Percentiles rank a stretch among this genome's conserved stretches.
phyloP scores from a whole-genome alignment of 1,140 invertebrate species.

The Caenorhabditis inopinata region DNA sequence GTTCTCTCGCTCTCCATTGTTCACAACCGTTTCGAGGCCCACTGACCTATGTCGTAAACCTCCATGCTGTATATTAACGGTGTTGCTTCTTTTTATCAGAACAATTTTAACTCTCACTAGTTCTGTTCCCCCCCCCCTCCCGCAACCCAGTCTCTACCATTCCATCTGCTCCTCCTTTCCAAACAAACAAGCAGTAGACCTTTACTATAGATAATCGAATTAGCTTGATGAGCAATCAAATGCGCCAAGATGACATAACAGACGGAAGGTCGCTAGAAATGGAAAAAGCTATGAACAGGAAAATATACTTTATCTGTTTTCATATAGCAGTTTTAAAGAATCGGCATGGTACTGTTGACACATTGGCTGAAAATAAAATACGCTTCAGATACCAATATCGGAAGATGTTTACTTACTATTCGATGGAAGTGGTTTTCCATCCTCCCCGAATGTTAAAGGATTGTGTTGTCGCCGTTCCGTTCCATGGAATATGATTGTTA shows the following conservation, averaged over 20 bases:
- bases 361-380: neutral
- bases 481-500: conserved; percentile 15
- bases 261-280: conserved; percentile 11
- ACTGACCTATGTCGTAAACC: conserved; percentile 19
- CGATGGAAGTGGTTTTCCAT: neutral
- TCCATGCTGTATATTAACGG: neutral
- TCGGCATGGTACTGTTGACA: neutral
- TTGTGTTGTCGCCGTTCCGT: neutral
- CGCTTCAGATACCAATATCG: neutral
- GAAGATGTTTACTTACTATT: neutral
- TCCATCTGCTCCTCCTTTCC: neutral
- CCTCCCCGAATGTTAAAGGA: neutral
- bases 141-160: too few species aligned
- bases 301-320: neutral
- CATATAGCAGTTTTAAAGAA: neutral
- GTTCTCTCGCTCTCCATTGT: neutral
- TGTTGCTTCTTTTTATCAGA: conserved; percentile 28
- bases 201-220: neutral
- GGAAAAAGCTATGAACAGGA: neutral
- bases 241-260: conserved; percentile 24
- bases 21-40: neutral
- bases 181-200: neutral
- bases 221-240: conserved; percentile 33
- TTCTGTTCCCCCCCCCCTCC: too few species aligned
- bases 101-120: neutral